Evolutionary conservation across 2,888 invertebrate genomes (phyloP).

Genomic region (Vandiemenella viatica): DNA sequence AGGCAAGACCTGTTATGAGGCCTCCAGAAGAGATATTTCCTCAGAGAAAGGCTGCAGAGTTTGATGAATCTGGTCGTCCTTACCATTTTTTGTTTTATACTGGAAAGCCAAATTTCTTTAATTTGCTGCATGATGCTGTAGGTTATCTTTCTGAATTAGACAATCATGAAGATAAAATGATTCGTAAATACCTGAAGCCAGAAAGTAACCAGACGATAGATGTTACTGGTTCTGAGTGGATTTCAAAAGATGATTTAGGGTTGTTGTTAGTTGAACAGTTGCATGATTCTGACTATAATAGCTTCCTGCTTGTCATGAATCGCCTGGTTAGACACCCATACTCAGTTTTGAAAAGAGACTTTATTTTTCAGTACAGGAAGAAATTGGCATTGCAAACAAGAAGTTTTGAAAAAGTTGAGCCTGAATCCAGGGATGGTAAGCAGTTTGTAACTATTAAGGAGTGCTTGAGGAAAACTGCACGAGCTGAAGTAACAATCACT

Average conservation of each 20-base stretch:
- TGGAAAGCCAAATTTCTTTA: slow-evolving; percentile 68
- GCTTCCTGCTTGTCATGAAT: slow-evolving; percentile 56
- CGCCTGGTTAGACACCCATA: slow-evolving; percentile 55
- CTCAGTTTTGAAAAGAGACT: slow-evolving; percentile 51
- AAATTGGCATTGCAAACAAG: slow-evolving; percentile 40
- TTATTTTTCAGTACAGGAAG: slow-evolving; percentile 55
- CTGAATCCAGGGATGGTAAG: neutral
- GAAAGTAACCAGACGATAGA: slow-evolving; percentile 35
- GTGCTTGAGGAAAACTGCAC: slow-evolving; percentile 43
- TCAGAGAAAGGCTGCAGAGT: slow-evolving; percentile 70
- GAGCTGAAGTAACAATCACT: slow-evolving; percentile 63
- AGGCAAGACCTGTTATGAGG: slow-evolving; percentile 78
- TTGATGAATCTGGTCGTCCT: slow-evolving; percentile 81
- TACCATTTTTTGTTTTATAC: slow-evolving; percentile 88
- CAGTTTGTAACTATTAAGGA: slow-evolving; percentile 15
- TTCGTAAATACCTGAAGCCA: slow-evolving; percentile 41
- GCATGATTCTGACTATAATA: slow-evolving; percentile 45
- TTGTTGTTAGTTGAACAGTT: slow-evolving; percentile 47
- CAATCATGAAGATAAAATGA: slow-evolving; percentile 53
- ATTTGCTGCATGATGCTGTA: slow-evolving; percentile 62
- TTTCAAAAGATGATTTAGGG: slow-evolving; percentile 50
- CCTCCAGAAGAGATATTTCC: slow-evolving; percentile 80
- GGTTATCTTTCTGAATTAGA: slow-evolving; percentile 50
- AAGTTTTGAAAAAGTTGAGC: slow-evolving; percentile 42
- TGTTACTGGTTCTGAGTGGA: slow-evolving; percentile 43